Evolutionary conservation across 2,888 invertebrate genomes (phyloP), one percentile per base, ranked within the genome.

Genomic region (Notocelia uddmanniana): DNA sequence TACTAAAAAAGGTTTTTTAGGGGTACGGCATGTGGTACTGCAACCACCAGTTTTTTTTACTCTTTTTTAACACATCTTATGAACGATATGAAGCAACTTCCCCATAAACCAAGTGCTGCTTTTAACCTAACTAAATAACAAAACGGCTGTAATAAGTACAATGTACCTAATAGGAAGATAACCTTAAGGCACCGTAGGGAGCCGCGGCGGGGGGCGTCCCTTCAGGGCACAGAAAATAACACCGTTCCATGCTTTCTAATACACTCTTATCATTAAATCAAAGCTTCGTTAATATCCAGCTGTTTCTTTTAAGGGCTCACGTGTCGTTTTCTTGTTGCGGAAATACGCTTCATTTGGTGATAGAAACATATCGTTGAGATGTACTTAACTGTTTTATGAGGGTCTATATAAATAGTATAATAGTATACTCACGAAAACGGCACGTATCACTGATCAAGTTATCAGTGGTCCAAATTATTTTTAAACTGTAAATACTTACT

Each of bases 151-250:
- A 68, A 68, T 83, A 82, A 79, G 84, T 83, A 83, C 84, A 81
- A 83, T 83, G 85, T 82, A 81, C 81, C 82, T 81, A 87, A 85
- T 88, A 87, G 86, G 87, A 85, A 83, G 81, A 84, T 84, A 86
- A 85, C 84, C 83, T 85, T 86, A 86, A 83, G 78, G 75, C 79
- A 74, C 88, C 75, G 75, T 83, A 75, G 89, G 89, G 75, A 77
- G 75, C 76, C 84, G 76, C 87, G 75, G 76, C 85, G 80, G 87
- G 87, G 80, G 83, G 76, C 82, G 74, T 76, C 77, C 78, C 76
- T 63, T 73, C 67, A 74, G 76, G 74, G 74, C 70, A 78, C 81
- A 78, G 86, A 84, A 85, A 82, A 87, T 87, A 84, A 89, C 85
- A 84, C 83, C 83, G 83, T 87, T 85, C 83, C 85, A 87, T 85